Base-by-base conservation (phyloP, 2,888 invertebrate species). In the Calliphora vomitoria region DNA sequence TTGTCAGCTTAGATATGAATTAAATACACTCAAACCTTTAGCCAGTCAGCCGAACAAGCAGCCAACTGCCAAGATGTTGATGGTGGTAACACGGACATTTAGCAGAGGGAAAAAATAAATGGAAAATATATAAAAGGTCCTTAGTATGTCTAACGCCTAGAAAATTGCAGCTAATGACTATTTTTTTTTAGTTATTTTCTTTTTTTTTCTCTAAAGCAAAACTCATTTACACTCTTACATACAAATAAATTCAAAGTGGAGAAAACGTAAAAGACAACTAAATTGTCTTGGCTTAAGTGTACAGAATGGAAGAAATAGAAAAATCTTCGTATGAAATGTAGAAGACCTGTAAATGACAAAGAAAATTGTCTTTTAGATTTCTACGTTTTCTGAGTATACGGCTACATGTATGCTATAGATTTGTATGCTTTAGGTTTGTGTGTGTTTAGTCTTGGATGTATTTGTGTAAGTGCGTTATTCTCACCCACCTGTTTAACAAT, bases 1-100 rank as follows among this genome's bases (percentile, higher is more conserved):
- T 91, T 91, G 91, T 91, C 90, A 89, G 89, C 76, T 85, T 89
- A 89, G 86, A 89, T 87, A 89, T 89, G 89, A 89, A 89, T 89
- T 89, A 89, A 89, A 89, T 85, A 88, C 74, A 87, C 82, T 82
- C 85, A 79, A 82, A 87, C 76, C 55, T 60, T 20, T 44, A 50
- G 38, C 15, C 66, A 75, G n/a, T 3, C 55, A 60, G 47, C 10
- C 41, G 71, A 25, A 13, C 55, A 80, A 18, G 15, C 55, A 55
- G 10, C 55, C 62, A 58, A 71, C 25, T 74, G 78, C 44, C 47
- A 69, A 62, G 82, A 13, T 68, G 60, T 38, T 47, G 78, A 75
- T 69, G 69, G 20, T 62, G 75, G 75, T n/a, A 80, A 75, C 62
- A 75, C 64, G 80, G 74, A 69, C 53, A 85, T 75, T 41, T 5